Conservation (phyloP, 2,888 invertebrate species). For the Amiota communis region DNA sequence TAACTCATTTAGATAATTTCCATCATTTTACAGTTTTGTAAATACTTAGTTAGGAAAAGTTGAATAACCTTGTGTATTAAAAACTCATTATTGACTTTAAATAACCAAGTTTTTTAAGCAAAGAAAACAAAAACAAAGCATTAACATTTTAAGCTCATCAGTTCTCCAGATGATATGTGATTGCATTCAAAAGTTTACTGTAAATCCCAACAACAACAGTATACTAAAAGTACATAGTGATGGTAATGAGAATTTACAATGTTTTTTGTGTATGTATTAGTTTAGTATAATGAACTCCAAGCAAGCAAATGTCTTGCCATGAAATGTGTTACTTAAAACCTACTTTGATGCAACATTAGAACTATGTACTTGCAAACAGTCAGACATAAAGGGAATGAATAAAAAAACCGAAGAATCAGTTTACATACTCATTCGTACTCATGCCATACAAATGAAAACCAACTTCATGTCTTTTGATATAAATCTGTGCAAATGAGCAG, state of each 20-base stretch:
- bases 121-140: neutral
- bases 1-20: too few species aligned
- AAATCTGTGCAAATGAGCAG: constrained; percentile 8
- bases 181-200: neutral
- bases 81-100: neutral
- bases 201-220: too few species aligned
- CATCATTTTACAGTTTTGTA: too few species aligned
- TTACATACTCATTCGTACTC: too few species aligned
- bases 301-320: neutral
- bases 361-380: neutral
- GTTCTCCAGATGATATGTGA: neutral
- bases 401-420: too few species aligned
- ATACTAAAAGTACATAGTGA: neutral
- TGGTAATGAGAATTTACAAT: neutral
- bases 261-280: neutral
- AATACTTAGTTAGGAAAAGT: too few species aligned
- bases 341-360: constrained; percentile 17
- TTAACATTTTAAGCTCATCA: neutral
- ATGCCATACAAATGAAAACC: too few species aligned
- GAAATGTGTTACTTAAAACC: constrained; percentile 8
- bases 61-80: too few species aligned
- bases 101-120: neutral
- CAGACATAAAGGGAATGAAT: too few species aligned
- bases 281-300: neutral
- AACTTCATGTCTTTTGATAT: neutral